Base-by-base conservation (phyloP, 2,888 invertebrate genomes). In the Hoplodrina ambigua region DNA sequence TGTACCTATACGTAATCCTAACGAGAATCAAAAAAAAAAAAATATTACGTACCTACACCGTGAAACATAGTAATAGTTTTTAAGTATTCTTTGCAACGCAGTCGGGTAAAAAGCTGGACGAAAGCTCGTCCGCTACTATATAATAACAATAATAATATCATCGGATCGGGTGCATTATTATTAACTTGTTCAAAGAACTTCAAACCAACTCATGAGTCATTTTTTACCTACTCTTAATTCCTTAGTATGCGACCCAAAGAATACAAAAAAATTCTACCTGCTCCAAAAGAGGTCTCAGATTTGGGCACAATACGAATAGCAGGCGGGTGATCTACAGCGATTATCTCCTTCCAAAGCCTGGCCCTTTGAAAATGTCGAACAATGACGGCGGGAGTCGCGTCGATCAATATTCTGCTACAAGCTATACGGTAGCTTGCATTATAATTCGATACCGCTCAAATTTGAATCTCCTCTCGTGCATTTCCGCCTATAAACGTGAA, bases 341-440 rank as follows among this genome's bases (percentile, higher is more conserved):
- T 94, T 91, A 93, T 94, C 91, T 89, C 87, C 86, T 88, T 85
- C 86, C 76, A 87, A 87, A 86, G 84, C 80, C 80, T 83, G 85
- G 79, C 88, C 86, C 88, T 91, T 90, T 90, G 87, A 91, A 93
- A 91, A 93, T 94, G 91, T 92, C 89, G 87, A 89, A 81, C 78
- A 85, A 87, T 88, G 87, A 86, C 87, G 85, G 58, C 72, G 88
- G 86, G 87, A 89, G 89, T 89, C 90, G 90, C 87, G 90, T 89
- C 93, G 94, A 96, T 96, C 94, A 93, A 95, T 95, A 95, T 95
- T 94, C 92, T 90, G 91, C 90, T 87, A 89, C 89, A 88, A 88
- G 89, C 86, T 87, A 87, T 85, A 90, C 89, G 92, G 93, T 94
- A 94, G 92, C 90, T 89, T 88, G 86, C 88, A 90, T 90, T 87